These are phyloP conservation scores for Drosophila simulans DNA, from an alignment of 1,140 invertebrate species.

Conservation along the genomic window DNA sequence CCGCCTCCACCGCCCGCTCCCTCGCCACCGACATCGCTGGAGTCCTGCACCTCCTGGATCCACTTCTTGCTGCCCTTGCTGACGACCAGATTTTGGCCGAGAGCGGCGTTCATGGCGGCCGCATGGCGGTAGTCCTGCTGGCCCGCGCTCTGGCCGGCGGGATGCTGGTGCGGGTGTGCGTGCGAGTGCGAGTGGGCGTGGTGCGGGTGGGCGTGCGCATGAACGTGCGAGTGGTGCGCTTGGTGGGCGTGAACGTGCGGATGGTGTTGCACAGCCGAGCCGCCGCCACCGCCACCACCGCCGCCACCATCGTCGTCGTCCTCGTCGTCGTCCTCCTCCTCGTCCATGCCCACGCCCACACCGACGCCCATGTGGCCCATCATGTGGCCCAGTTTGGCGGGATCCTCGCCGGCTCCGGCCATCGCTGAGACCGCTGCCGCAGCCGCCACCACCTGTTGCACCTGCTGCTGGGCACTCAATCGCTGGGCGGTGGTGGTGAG, in stretches of 20 bases:
- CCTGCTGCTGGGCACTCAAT: constrained; percentile 79
- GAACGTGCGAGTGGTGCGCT: constrained; percentile 54
- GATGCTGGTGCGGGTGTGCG: constrained; percentile 50
- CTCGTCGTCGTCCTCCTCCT: constrained; percentile 76
- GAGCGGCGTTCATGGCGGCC: constrained; percentile 66
- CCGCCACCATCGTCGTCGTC: constrained; percentile 68
- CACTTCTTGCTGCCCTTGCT: constrained; percentile 84
- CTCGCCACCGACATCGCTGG: constrained; percentile 56
- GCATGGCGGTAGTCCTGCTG: constrained; percentile 73
- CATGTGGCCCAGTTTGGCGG: constrained; percentile 75
- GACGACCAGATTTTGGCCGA: constrained; percentile 82
- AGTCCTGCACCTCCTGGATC: constrained; percentile 62
- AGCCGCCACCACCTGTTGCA: constrained; percentile 80
- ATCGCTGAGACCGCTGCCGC: constrained; percentile 79
- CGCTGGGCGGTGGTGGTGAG: constrained; percentile 79
- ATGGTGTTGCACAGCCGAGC: constrained; percentile 40
- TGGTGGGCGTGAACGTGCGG: constrained; percentile 58
- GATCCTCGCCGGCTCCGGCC: constrained; percentile 71
- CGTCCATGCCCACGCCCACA: constrained; percentile 41
- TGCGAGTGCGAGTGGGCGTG: constrained; percentile 37
- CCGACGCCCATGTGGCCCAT: constrained; percentile 69
- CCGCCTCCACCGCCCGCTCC: constrained; percentile 6
- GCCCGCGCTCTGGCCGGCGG: constrained; percentile 26
- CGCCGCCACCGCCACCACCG: constrained; percentile 60
- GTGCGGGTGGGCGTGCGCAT: constrained; percentile 35